These are phyloP conservation scores for Sturnira hondurensis DNA, from an alignment of 2,113 vertebrate species.

Conservation along the genomic window DNA sequence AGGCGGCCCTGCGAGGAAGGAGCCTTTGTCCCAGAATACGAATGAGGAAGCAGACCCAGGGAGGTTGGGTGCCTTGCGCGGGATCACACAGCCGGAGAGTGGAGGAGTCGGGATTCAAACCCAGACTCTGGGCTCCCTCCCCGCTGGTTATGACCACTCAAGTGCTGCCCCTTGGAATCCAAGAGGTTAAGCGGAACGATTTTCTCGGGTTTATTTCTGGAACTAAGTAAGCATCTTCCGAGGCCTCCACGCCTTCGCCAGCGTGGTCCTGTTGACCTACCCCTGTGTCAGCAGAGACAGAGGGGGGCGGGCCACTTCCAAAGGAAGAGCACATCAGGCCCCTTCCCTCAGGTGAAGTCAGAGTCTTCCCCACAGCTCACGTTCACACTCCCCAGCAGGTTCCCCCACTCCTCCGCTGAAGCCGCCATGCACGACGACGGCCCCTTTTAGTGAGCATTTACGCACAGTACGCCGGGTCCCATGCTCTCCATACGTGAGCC, in stretches of 20 bases:
- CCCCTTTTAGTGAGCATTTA: too few species aligned
- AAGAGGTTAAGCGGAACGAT: not conserved
- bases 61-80: not conserved
- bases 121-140: not conserved
- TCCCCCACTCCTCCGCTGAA: not conserved
- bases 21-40: not conserved
- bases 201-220: not conserved
- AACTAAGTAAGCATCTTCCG: not conserved
- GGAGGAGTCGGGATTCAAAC: not conserved
- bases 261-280: not conserved
- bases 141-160: accelerated
- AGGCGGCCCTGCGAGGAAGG: not conserved
- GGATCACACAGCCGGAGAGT: not conserved
- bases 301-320: accelerated
- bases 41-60: not conserved
- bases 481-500: not conserved
- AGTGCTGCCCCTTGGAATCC: accelerated
- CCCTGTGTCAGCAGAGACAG: not conserved
- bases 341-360: not conserved
- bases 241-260: not conserved
- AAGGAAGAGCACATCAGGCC: not conserved
- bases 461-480: accelerated
- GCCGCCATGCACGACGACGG: accelerated
- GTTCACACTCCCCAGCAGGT: not conserved
- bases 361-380: not conserved